Evolutionary conservation across 2,797 vertebrate genomes (phyloP).

Genomic region (Falco cherrug): DNA sequence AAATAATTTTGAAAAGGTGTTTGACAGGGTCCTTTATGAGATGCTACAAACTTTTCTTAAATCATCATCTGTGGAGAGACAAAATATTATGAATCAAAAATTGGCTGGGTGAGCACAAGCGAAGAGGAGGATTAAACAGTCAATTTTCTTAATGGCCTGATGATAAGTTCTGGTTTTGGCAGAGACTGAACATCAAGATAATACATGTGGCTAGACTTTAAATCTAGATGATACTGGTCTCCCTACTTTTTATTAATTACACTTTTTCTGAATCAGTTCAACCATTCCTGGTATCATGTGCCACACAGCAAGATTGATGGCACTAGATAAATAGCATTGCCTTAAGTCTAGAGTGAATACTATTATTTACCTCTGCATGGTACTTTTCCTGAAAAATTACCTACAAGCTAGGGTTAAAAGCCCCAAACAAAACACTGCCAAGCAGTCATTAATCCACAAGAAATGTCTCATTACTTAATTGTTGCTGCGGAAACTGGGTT

Average conservation of each 20-base stretch:
- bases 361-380: constrained; percentile 45
- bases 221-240: background rate
- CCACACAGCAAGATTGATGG: constrained; percentile 2
- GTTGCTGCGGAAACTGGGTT: constrained; percentile 31
- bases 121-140: constrained; percentile 11
- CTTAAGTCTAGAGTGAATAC: constrained; percentile 14
- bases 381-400: constrained; percentile 63
- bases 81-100: constrained; percentile 49
- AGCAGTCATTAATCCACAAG: constrained; percentile 47
- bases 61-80: background rate
- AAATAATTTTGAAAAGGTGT: constrained; percentile 41
- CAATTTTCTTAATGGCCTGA: background rate
- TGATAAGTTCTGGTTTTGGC: background rate
- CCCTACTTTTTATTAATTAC: constrained; percentile 6
- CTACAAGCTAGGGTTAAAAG: constrained; percentile 60
- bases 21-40: constrained; percentile 34
- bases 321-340: constrained; percentile 17
- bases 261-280: constrained; percentile 18
- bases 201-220: background rate
- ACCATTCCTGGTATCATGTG: background rate
- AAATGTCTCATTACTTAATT: constrained; percentile 49
- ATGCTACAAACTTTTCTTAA: constrained; percentile 36
- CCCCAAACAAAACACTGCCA: constrained; percentile 33
- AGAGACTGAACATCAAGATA: background rate
- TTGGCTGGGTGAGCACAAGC: background rate